Evolutionary conservation across 2,113 vertebrate genomes (phyloP).

Genomic region (Azemiops feae): DNA sequence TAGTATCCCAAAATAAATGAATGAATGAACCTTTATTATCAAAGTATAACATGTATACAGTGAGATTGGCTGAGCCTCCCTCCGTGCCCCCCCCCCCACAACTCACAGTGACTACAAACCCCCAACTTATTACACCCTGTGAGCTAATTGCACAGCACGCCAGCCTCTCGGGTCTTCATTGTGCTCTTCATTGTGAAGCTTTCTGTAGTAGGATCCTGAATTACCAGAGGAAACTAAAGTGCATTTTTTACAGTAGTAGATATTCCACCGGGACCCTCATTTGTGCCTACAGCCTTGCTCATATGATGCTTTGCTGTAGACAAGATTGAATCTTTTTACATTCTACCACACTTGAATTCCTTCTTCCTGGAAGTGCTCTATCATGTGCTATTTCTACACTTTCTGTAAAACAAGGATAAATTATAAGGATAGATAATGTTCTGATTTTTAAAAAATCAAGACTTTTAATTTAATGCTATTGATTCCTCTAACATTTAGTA

Average conservation of each 20-base stretch:
- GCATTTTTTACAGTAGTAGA: conserved; percentile 27
- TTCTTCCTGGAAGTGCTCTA: neutral
- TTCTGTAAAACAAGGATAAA: neutral
- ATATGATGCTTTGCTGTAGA: neutral
- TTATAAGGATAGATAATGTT: conserved; percentile 32
- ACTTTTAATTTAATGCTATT: conserved; percentile 44
- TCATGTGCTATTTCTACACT: neutral
- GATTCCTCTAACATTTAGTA: conserved; percentile 47
- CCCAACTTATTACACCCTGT: too few species aligned
- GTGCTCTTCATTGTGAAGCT: neutral
- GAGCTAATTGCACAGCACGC: too few species aligned
- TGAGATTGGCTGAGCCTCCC: too few species aligned
- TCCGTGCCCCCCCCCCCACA: too few species aligned
- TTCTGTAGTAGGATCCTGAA: neutral
- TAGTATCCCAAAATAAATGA: neutral
- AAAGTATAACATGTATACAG: too few species aligned
- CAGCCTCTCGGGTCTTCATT: too few species aligned
- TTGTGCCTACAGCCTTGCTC: neutral
- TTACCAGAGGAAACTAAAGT: neutral
- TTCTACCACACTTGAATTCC: neutral
- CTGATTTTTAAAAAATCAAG: conserved; percentile 42
- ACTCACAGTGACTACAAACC: too few species aligned
- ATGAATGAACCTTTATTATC: too few species aligned
- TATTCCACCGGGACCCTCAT: neutral
- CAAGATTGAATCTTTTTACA: neutral